phyloP scores from a whole-genome alignment of 2,797 vertebrate species.

The Tangara arthus region DNA sequence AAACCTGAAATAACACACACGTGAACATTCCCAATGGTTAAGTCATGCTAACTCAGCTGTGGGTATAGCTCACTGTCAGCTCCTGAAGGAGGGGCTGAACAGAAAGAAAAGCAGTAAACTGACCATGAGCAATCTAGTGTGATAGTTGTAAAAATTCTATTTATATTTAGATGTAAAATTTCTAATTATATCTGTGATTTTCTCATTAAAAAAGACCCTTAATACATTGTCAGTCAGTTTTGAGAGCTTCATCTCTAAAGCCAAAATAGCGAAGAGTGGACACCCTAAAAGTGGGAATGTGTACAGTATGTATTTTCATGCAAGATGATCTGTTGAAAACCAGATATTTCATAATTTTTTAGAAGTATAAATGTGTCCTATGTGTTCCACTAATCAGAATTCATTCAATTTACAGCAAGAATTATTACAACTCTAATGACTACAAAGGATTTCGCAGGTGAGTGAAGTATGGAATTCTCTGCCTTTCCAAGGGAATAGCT shows the following conservation, averaged over 20 bases:
- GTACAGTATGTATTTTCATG: not conserved
- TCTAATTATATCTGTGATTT: not conserved
- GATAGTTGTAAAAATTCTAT: not conserved
- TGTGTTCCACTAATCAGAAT: constrained; percentile 3
- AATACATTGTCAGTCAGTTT: not conserved
- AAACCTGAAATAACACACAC: not conserved
- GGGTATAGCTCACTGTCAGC: not conserved
- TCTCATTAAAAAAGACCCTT: not conserved
- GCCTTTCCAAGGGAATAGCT: not conserved
- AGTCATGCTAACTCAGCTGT: not conserved
- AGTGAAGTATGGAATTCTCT: constrained; percentile 39
- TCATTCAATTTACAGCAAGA: constrained; percentile 81
- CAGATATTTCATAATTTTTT: not conserved
- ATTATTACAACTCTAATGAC: constrained; percentile 90
- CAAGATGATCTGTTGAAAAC: not conserved
- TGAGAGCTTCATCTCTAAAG: not conserved
- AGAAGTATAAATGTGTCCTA: fast-evolving
- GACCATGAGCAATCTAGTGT: not conserved
- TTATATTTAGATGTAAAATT: not conserved
- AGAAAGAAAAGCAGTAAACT: not conserved
- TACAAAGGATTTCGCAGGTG: constrained; percentile 88
- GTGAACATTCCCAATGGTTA: not conserved
- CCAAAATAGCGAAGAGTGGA: not conserved
- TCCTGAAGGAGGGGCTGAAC: not conserved
- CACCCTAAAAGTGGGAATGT: not conserved